These are phyloP conservation scores for Eupithecia pulchellata DNA, from an alignment of 2,888 invertebrate species.

Conservation along the genomic window DNA sequence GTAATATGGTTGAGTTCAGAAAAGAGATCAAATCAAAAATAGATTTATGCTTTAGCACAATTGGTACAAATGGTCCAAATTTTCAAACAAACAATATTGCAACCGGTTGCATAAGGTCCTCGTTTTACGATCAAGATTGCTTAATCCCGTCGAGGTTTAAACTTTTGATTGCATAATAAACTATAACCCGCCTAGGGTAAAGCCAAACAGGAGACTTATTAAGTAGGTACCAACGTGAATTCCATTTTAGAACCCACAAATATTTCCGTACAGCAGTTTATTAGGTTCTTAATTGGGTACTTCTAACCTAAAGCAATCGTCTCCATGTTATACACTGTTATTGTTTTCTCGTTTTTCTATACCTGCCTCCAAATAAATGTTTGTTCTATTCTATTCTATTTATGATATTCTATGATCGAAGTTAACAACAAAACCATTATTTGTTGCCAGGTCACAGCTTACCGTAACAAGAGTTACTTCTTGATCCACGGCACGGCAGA, in stretches of 20 bases:
- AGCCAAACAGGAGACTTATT: too few species aligned
- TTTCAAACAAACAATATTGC: background rate
- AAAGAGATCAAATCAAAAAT: background rate
- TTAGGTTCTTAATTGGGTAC: too few species aligned
- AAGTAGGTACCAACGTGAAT: background rate
- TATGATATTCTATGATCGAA: background rate
- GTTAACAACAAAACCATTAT: background rate
- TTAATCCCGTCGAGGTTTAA: background rate
- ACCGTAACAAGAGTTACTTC: conserved; percentile 91
- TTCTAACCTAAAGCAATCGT: too few species aligned
- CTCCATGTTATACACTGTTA: too few species aligned
- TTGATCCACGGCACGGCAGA: conserved; percentile 97
- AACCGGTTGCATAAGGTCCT: background rate
- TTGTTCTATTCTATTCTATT: too few species aligned
- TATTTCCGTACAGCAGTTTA: too few species aligned
- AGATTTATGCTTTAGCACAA: background rate
- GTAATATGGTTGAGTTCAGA: too few species aligned
- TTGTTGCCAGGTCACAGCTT: conserved; percentile 65
- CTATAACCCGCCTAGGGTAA: background rate
- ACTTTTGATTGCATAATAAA: conserved; percentile 2
- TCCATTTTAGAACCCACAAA: background rate
- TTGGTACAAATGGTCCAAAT: background rate
- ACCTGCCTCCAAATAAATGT: too few species aligned
- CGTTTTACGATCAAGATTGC: background rate
- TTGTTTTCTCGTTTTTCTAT: too few species aligned